A percentile compares a stretch with the other conserved stretches of the same genome.
phyloP scores from a whole-genome alignment of 2,113 vertebrate genomes.

The Artemisiospiza belli region DNA sequence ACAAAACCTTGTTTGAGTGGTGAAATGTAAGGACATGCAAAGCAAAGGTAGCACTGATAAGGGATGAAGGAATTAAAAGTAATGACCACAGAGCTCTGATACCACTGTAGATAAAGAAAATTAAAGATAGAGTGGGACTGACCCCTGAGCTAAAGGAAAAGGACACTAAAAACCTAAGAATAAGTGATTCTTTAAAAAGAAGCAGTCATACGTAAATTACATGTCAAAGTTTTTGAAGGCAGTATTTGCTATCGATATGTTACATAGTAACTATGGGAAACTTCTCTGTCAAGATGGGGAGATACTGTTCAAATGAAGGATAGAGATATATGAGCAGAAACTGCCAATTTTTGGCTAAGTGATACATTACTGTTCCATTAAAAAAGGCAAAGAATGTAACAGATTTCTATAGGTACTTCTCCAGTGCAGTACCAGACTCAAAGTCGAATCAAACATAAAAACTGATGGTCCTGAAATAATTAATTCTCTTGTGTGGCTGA shows the following conservation, averaged over 20 bases:
- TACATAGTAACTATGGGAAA: not conserved
- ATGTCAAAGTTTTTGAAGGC: not conserved
- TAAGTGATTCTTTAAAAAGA: not conserved
- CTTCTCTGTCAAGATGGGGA: not conserved
- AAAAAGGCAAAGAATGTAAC: not conserved
- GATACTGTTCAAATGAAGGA: not conserved
- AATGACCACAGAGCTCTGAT: slow-evolving; percentile 41
- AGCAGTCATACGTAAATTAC: not conserved
- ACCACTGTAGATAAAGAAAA: not conserved
- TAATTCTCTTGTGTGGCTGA: not conserved
- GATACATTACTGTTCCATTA: not conserved
- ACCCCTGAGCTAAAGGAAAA: slow-evolving; percentile 9
- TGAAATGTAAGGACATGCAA: slow-evolving; percentile 18
- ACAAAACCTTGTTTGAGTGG: slow-evolving; percentile 26
- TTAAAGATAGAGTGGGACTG: not conserved
- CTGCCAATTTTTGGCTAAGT: not conserved
- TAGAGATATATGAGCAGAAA: not conserved
- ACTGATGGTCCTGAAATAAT: not conserved
- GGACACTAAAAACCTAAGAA: not conserved
- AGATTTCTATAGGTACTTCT: not conserved
- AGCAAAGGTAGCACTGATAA: slow-evolving; percentile 57
- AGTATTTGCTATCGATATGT: not conserved
- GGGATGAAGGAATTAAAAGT: slow-evolving; percentile 56
- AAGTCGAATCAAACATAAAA: not conserved
- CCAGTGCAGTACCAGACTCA: not conserved